Base-by-base conservation (phyloP, 2,113 vertebrate genomes). In the Crotalus helleri region DNA sequence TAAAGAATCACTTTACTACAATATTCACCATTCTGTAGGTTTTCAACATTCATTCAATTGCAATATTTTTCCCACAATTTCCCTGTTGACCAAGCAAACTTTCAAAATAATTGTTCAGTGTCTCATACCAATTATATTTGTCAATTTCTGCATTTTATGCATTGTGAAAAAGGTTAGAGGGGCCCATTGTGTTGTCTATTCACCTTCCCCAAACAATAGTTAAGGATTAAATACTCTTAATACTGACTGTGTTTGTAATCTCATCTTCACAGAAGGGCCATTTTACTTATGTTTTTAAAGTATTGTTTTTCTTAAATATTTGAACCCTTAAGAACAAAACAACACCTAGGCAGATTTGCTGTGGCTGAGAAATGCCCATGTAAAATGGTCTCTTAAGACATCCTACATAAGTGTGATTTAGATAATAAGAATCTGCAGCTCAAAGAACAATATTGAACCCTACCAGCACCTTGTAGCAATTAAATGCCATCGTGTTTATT, bases 1-100 rank as follows among this genome's bases (percentile, higher is more conserved):
- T 54, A 29, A 53, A 1, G 85, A 2, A 59, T 39, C 6, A 3
- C 33, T 92, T 74, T 93, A 49, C 88, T 74, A 1, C 0, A 91
- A 74, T 1, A 85, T 55, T 46, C 87, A 89, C 15, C 5, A 1
- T 26, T 64, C 85, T 74, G 3, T 23, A 0, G 9, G 0, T 17
- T 88, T 92, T 93, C 11, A 94, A 88, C 91, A 90, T 85, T 91
- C 92, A 94, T 88, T 6, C 90, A 90, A 93, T 81, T 91, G 0
- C 94, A 95, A 49, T 81, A 3, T 89, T 92, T 29, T 92, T 90
- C 15, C 15, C 0, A 61, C 58, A 94, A 13, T 90, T 95, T 59
- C 9, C 1, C 81, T 92, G 57, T 29, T 92, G 91, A 93, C 33
- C 0, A 0, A 88, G 2, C 93, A 93, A 51, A 93, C 0, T 94